A percentile compares a stretch with the other conserved stretches of the same genome.
Evolutionary conservation across 2,888 invertebrate species (phyloP).

Genomic region (Monopis laevigella): DNA sequence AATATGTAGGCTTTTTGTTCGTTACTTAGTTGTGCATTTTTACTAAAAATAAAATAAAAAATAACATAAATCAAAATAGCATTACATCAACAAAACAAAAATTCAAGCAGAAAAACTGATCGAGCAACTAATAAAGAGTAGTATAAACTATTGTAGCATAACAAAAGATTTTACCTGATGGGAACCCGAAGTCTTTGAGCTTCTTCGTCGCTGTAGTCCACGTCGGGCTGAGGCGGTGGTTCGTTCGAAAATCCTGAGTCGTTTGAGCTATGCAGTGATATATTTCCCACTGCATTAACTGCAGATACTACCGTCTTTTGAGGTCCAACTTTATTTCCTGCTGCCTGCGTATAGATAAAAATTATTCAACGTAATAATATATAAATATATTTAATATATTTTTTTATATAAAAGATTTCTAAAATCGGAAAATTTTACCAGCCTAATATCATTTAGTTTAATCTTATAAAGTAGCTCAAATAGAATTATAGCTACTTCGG

Average conservation of each 20-base stretch:
- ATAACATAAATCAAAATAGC: conserved; percentile 32
- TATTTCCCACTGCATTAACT: conserved; percentile 71
- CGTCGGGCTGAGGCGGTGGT: conserved; percentile 86
- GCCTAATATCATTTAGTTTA: too few relatives aligned
- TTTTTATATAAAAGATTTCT: background rate
- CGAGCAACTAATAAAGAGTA: conserved; percentile 22
- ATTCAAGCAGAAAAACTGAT: too few relatives aligned
- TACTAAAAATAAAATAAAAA: conserved; percentile 35
- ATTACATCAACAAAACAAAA: conserved; percentile 22
- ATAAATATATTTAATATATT: background rate
- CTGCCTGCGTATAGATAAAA: conserved; percentile 30
- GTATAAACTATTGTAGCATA: conserved; percentile 20
- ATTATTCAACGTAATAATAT: background rate
- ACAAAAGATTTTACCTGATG: conserved; percentile 59
- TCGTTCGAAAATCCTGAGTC: conserved; percentile 94
- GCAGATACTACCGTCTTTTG: conserved; percentile 55
- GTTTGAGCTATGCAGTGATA: conserved; percentile 89
- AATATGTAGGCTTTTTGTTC: conserved; percentile 48
- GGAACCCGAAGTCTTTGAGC: conserved; percentile 71
- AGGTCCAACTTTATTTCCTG: conserved; percentile 54
- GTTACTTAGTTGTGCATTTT: conserved; percentile 43
- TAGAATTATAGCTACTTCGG: background rate
- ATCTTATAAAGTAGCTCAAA: too few relatives aligned
- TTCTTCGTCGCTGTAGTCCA: conserved; percentile 92
- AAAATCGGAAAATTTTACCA: background rate